Conservation (phyloP, 1,140 invertebrate species). For the Trichogramma pretiosum region DNA sequence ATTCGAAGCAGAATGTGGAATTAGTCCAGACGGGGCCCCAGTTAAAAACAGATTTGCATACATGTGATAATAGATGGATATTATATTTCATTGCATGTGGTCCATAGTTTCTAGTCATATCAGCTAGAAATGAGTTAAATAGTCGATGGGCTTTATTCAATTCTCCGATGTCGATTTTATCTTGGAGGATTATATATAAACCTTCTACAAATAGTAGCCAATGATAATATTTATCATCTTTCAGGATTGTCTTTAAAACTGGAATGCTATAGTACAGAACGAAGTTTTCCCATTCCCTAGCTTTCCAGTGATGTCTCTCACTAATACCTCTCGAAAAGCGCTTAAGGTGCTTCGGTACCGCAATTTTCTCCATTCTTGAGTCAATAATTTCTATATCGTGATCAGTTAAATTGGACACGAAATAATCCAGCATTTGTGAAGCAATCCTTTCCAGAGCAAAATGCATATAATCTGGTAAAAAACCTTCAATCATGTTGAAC, state of each 20-base stretch:
- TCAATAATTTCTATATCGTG: not conserved
- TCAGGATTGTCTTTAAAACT: not conserved
- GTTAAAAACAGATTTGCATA: conserved; percentile 1
- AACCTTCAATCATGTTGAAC: not conserved
- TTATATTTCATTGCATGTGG: too few relatives aligned
- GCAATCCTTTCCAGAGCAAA: not conserved
- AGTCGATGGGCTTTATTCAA: too few relatives aligned
- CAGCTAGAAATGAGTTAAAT: too few relatives aligned
- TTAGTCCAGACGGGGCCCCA: conserved; percentile 6
- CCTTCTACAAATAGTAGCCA: too few relatives aligned
- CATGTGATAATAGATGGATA: conserved; percentile 5
- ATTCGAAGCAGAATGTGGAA: conserved; percentile 1
- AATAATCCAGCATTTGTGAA: not conserved
- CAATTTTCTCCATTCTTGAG: not conserved
- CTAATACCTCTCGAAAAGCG: not conserved
- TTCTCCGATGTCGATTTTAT: not conserved
- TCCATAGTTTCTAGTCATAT: too few relatives aligned
- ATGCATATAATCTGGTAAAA: not conserved
- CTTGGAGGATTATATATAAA: not conserved
- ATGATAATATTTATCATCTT: not conserved
- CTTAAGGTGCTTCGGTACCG: not conserved
- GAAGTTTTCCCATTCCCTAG: not conserved
- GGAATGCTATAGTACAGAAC: not conserved
- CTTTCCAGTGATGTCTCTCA: not conserved
- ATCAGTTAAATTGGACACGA: not conserved